phyloP scores from a whole-genome alignment of 2,888 invertebrate genomes.

The Tromatobia lineatoria region DNA sequence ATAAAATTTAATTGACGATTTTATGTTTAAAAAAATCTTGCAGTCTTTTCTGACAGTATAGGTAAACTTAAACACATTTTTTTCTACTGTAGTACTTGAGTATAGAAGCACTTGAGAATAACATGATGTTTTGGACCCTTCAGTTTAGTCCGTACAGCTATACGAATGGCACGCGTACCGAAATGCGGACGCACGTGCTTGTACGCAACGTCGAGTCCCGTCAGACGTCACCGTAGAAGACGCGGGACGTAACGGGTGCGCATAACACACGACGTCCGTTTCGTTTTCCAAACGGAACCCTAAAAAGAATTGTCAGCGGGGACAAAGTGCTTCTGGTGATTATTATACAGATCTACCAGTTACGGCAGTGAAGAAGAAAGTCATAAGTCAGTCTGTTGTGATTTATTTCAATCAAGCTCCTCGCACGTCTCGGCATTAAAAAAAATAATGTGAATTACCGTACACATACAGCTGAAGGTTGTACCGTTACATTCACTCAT shows the following conservation, averaged over 20 bases:
- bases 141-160: not conserved
- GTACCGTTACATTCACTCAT: not conserved
- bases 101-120: not conserved
- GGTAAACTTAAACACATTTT: no score
- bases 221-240: slow-evolving; percentile 39
- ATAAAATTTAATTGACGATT: no score
- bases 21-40: no score
- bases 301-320: slow-evolving; percentile 34
- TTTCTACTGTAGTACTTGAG: not conserved
- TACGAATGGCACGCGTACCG: slow-evolving; percentile 45
- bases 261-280: slow-evolving; percentile 57
- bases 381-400: slow-evolving; percentile 54
- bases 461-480: not conserved
- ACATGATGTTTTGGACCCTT: slow-evolving; percentile 2
- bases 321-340: slow-evolving; percentile 42
- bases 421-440: not conserved
- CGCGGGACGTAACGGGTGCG: not conserved
- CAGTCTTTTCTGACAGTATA: no score
- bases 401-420: slow-evolving; percentile 52
- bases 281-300: slow-evolving; percentile 37
- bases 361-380: slow-evolving; percentile 22
- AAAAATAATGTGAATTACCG: slow-evolving; percentile 15
- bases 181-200: slow-evolving; percentile 53
- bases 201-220: slow-evolving; percentile 57
- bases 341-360: slow-evolving; percentile 14